Conservation (phyloP, 2,113 vertebrate species). For the Catharus fuscescens region DNA sequence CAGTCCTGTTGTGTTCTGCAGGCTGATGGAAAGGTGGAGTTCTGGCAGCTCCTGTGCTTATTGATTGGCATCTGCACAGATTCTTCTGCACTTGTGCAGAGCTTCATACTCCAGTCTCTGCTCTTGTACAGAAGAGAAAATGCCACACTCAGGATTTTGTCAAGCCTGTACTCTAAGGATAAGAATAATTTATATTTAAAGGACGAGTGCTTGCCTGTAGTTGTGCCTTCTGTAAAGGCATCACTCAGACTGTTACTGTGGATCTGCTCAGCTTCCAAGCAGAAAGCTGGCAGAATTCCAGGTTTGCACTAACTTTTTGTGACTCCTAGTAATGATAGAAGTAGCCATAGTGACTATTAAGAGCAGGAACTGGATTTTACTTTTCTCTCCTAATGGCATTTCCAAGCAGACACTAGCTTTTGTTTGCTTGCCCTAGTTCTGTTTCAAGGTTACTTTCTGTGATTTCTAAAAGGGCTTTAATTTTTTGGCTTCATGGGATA, state of each 20-base stretch:
- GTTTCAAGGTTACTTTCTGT: not conserved
- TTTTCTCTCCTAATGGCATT: not conserved
- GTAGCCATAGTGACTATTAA: not conserved
- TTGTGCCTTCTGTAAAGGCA: not conserved
- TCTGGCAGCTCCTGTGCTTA: not conserved
- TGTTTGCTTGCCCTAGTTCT: not conserved
- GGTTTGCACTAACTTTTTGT: not conserved
- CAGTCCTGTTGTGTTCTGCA: not conserved
- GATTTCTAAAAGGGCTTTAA: not conserved
- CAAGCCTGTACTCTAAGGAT: not conserved
- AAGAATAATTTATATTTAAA: not conserved
- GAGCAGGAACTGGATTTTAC: not conserved
- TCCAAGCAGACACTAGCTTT: not conserved
- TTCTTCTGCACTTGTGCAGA: not conserved
- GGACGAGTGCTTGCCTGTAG: not conserved
- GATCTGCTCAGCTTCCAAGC: not conserved
- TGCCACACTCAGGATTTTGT: not conserved
- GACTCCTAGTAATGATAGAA: not conserved
- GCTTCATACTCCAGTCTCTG: not conserved
- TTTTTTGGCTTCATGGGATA: no score
- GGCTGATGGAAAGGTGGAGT: not conserved
- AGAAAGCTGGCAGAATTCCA: not conserved
- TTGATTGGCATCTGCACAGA: not conserved
- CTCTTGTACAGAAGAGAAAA: not conserved
- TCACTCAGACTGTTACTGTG: not conserved